A percentile compares a stretch with the other conserved stretches of the same genome.
phyloP scores from a whole-genome alignment of 2,797 vertebrate genomes.

The Siniperca scherzeri region DNA sequence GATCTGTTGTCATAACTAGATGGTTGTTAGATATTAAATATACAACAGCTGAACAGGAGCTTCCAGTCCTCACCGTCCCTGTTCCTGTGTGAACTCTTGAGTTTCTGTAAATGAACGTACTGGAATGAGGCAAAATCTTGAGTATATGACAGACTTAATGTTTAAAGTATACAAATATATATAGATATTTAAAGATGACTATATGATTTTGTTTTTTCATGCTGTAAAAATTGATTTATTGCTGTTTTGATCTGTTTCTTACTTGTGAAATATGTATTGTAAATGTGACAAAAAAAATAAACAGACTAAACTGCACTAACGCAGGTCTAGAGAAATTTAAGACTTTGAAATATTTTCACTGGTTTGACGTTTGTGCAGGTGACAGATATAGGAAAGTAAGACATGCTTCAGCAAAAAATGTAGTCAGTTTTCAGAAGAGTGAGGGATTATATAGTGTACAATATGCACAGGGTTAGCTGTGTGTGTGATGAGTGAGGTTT shows the following conservation, averaged over 20 bases:
- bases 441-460: background rate
- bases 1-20: conserved; percentile 35
- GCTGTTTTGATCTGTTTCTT: conserved; percentile 64
- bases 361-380: background rate
- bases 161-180: conserved; percentile 69
- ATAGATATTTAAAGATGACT: conserved; percentile 77
- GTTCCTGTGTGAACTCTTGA: conserved; percentile 38
- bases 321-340: conserved; percentile 16
- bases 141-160: conserved; percentile 54
- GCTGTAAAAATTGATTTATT: conserved; percentile 79
- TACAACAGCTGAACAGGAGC: conserved; percentile 2
- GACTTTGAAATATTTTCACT: background rate
- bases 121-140: conserved; percentile 62
- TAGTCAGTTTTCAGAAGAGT: background rate
- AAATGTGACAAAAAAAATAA: conserved; percentile 71
- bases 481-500: background rate
- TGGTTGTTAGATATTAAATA: conserved; percentile 43
- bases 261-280: conserved; percentile 75
- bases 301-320: conserved; percentile 26
- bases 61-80: background rate
- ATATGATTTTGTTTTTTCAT: conserved; percentile 67
- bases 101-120: conserved; percentile 63
- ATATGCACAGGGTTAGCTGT: background rate
- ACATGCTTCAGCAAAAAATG: background rate
- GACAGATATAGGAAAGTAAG: background rate